These are phyloP conservation scores for Drosophila barbarae DNA, from an alignment of 2,888 invertebrate species.

Conservation along the genomic window DNA sequence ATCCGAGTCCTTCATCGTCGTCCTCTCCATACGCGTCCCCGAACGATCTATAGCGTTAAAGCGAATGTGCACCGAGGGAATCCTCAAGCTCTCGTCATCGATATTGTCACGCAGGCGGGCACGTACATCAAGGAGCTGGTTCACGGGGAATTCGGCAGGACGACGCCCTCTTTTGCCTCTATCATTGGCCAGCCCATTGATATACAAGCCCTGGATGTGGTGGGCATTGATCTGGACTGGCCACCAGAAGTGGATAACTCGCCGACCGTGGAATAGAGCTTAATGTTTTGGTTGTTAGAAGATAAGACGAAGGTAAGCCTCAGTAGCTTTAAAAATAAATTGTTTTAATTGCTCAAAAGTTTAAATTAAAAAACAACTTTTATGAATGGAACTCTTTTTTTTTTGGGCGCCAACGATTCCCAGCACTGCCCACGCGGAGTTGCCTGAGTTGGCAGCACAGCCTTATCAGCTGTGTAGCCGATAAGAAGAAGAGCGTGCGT, in stretches of 20 bases:
- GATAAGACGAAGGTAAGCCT: neutral
- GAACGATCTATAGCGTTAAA: constrained; percentile 84
- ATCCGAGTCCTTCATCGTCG: constrained; percentile 93
- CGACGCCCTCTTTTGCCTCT: constrained; percentile 87
- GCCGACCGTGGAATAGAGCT: neutral
- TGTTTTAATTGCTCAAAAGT: neutral
- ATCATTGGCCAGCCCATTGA: constrained; percentile 87
- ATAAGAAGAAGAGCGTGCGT: constrained; percentile 30
- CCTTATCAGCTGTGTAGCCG: constrained; percentile 21
- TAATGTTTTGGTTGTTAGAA: neutral
- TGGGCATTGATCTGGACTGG: constrained; percentile 88
- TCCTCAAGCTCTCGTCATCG: constrained; percentile 82
- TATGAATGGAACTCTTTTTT: neutral
- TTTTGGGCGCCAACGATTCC: neutral
- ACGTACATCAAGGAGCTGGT: constrained; percentile 99
- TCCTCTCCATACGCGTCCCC: constrained; percentile 85
- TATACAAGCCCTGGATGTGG: constrained; percentile 95
- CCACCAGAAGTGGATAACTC: constrained; percentile 80
- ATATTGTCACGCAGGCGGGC: constrained; percentile 91
- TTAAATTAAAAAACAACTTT: neutral
- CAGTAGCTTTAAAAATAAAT: constrained; percentile 1
- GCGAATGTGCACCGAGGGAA: constrained; percentile 82
- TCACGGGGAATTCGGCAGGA: constrained; percentile 96
- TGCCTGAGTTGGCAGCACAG: constrained; percentile 42
- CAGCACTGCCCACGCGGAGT: neutral